Conservation (phyloP, 1,140 invertebrate species). For the Chlorops oryzae region DNA sequence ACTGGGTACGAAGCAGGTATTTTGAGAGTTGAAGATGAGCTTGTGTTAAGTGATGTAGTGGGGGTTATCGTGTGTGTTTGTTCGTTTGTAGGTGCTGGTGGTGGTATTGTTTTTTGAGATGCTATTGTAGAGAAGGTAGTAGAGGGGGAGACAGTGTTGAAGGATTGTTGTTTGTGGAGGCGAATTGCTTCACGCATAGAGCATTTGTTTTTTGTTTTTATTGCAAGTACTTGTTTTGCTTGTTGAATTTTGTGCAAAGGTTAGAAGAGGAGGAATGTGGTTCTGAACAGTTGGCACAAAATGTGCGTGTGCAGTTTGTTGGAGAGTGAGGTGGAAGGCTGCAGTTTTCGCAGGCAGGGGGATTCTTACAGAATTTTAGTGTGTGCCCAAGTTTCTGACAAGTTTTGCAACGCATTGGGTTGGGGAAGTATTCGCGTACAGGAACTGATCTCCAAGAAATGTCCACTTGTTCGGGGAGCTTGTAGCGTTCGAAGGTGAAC, state of each 20-base stretch:
- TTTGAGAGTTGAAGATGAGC: not conserved
- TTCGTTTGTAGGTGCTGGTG: not conserved
- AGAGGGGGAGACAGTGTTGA: no score
- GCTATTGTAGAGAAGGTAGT: slow-evolving; percentile 1
- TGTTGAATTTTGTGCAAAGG: slow-evolving; percentile 4
- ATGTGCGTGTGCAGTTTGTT: not conserved
- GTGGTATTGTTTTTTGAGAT: slow-evolving; percentile 1
- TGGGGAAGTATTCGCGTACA: slow-evolving; percentile 8
- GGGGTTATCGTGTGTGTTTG: not conserved
- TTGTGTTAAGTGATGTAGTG: slow-evolving; percentile 1
- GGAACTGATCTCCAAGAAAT: slow-evolving; percentile 8
- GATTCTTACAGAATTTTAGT: slow-evolving; percentile 10
- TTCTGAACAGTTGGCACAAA: slow-evolving; percentile 9
- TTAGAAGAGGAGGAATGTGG: slow-evolving; percentile 10
- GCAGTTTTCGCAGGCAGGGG: no score
- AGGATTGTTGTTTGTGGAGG: slow-evolving; percentile 11
- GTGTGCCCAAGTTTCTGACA: slow-evolving; percentile 14
- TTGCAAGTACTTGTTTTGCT: slow-evolving; percentile 15
- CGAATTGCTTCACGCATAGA: slow-evolving; percentile 5
- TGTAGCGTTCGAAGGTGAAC: slow-evolving; percentile 7
- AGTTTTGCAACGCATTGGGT: slow-evolving; percentile 11
- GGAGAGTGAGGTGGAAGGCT: slow-evolving; percentile 1
- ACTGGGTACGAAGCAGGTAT: not conserved
- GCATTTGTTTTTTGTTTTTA: slow-evolving; percentile 12
- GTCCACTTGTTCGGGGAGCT: slow-evolving; percentile 10